phyloP scores from a whole-genome alignment of 2,113 vertebrate genomes.

The Leptodactylus fuscus region DNA sequence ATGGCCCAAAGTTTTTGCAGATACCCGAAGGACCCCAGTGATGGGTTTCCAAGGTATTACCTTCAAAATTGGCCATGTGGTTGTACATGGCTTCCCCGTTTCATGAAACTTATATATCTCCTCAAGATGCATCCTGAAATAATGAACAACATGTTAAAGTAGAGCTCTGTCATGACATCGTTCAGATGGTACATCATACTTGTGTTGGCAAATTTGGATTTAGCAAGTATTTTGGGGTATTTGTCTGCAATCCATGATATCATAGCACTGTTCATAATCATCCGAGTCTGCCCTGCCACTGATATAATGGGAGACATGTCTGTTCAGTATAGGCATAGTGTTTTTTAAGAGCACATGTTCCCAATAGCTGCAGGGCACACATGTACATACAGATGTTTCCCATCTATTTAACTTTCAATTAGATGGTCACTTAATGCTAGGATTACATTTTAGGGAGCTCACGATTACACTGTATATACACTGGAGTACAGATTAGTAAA shows the following conservation, averaged over 20 bases:
- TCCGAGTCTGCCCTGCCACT: constrained; percentile 15
- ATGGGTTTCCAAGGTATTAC: too few relatives aligned
- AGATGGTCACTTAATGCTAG: constrained; percentile 38
- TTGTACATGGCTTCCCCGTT: too few relatives aligned
- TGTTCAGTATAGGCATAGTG: background rate
- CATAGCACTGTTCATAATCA: background rate
- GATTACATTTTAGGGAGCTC: constrained; percentile 28
- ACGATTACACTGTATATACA: background rate
- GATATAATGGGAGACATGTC: constrained; percentile 5
- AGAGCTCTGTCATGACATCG: too few relatives aligned
- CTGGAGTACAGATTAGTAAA: background rate
- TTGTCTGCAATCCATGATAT: background rate
- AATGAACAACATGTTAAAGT: too few relatives aligned
- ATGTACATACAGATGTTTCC: constrained; percentile 28
- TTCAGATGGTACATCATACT: too few relatives aligned
- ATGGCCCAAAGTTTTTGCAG: too few relatives aligned
- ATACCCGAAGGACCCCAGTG: too few relatives aligned
- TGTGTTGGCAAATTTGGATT: background rate
- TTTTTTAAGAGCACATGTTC: constrained; percentile 31
- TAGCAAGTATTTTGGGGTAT: background rate
- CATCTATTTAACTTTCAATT: constrained; percentile 36
- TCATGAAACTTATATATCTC: too few relatives aligned
- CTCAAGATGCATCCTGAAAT: too few relatives aligned
- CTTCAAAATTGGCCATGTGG: too few relatives aligned
- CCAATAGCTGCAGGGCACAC: background rate